Percentiles rank a stretch among this genome's conserved stretches.
Conservation (phyloP, 2,113 vertebrate genomes). For the Petromus typicus region DNA sequence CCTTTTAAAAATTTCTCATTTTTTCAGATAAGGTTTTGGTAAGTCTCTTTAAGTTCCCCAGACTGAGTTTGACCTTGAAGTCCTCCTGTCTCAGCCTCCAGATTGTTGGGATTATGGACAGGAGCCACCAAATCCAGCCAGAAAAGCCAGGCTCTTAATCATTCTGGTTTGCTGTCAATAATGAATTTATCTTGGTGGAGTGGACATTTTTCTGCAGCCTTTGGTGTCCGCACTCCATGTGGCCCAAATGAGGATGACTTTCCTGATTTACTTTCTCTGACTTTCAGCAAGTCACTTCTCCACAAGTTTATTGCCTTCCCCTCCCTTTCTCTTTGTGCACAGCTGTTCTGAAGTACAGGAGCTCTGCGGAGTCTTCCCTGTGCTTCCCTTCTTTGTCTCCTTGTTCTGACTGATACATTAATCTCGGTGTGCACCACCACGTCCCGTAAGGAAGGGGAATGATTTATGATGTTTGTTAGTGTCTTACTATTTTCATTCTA, state of each 20-base stretch:
- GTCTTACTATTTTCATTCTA: slow-evolving; percentile 63
- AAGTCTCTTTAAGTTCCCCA: neutral
- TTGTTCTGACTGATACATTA: slow-evolving; percentile 30
- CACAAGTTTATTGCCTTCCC: neutral
- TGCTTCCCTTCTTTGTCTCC: neutral
- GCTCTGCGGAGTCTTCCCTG: neutral
- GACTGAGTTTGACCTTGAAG: neutral
- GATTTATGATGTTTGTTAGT: slow-evolving; percentile 71
- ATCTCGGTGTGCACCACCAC: neutral
- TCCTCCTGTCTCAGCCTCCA: neutral
- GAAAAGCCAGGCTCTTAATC: neutral
- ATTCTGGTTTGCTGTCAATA: neutral
- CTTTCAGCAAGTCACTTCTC: slow-evolving; percentile 28
- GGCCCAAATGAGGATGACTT: neutral
- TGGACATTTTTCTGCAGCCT: neutral
- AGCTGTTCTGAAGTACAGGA: neutral
- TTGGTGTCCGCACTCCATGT: neutral
- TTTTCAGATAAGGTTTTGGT: neutral
- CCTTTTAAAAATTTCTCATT: neutral
- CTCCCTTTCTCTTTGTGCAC: neutral
- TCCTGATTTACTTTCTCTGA: slow-evolving; percentile 27
- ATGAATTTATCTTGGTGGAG: neutral
- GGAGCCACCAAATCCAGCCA: neutral
- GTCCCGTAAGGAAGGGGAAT: slow-evolving; percentile 52
- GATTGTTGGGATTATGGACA: neutral